Base-by-base conservation (phyloP, 2,113 vertebrate genomes). In the Tonatia bakeri region DNA sequence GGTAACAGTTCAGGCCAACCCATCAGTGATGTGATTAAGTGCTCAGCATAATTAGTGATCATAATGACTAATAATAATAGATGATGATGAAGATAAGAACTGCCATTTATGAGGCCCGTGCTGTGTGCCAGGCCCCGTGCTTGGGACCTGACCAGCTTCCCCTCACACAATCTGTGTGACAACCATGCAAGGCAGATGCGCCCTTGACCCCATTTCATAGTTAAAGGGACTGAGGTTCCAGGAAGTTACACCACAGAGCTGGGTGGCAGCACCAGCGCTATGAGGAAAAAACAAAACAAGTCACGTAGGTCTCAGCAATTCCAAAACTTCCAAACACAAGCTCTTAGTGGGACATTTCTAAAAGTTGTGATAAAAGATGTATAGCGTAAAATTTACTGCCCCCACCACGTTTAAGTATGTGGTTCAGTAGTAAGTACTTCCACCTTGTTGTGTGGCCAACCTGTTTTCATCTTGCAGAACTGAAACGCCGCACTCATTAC, bases 121-220 rank as follows among this genome's bases (percentile, higher is more conserved):
- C n/a, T 56, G 4, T n/a, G 36, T 75, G 20, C 38, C 28, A 22
- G 81, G n/a, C 22, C 10, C 7, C 2, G 8, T 72, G 26, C 84
- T 38, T n/a, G 75, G 40, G 26, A 38, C 54, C 52, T 80, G n/a
- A 45, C 26, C 43, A 31, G 24, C 13, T 26, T 40, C 67, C 61
- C 31, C 40, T 88, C 54, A 24, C 5, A 1, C 5, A 4, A 45
- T 17, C 26, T 2, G 0, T 22, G 0, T 7, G 31, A 33, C 20
- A 69, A 1, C 64, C 81, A 26, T 4, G 1, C 4, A 3, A 38
- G 77, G 16, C 45, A n/a, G 65, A 9, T 24, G 19, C 0, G 38
- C 16, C 40, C 7, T 12, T 47, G 64, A 47, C 7, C 12, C 24
- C 40, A 38, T 22, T 79, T 69, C 61, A 65, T 26, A 79, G 76